Evolutionary conservation across 2,888 invertebrate species (phyloP).

Genomic region (Ypsolopha sequella): DNA sequence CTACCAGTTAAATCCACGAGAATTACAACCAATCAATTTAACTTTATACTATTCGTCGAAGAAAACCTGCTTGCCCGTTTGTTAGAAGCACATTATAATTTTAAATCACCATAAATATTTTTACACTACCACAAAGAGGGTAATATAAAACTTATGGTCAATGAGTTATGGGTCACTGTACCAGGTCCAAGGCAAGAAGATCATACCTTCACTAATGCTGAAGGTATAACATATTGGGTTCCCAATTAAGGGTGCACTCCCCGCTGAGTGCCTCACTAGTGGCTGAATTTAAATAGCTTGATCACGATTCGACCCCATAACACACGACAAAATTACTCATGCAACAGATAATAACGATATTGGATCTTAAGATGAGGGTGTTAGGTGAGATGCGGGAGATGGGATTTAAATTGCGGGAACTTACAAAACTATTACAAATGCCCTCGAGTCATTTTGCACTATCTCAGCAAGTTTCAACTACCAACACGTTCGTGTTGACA

Average conservation of each 20-base stretch:
- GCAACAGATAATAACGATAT: conserved; percentile 12
- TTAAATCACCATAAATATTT: conserved; percentile 1
- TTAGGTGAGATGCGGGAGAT: conserved; percentile 14
- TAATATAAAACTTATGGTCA: neutral
- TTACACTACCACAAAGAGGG: neutral
- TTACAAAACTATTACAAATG: conserved; percentile 49
- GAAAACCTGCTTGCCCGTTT: too few species aligned
- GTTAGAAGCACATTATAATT: neutral
- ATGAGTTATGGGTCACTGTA: neutral
- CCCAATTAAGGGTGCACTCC: conserved; percentile 63
- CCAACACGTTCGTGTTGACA: conserved; percentile 33
- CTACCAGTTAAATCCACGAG: too few species aligned
- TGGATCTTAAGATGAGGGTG: conserved; percentile 11
- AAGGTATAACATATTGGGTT: conserved; percentile 59
- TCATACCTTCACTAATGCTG: conserved; percentile 24
- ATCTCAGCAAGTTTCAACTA: conserved; percentile 42
- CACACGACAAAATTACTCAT: conserved; percentile 13
- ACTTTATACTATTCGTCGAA: too few species aligned
- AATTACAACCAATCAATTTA: too few species aligned
- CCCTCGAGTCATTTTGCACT: conserved; percentile 46
- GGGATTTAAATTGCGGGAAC: conserved; percentile 22
- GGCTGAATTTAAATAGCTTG: conserved; percentile 53
- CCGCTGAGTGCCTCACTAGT: conserved; percentile 53
- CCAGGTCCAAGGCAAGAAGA: neutral
- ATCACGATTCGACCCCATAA: conserved; percentile 49